These are phyloP conservation scores for Petrocephalus schoutedeni DNA, from an alignment of 2,797 vertebrate species.

Conservation along the genomic window DNA sequence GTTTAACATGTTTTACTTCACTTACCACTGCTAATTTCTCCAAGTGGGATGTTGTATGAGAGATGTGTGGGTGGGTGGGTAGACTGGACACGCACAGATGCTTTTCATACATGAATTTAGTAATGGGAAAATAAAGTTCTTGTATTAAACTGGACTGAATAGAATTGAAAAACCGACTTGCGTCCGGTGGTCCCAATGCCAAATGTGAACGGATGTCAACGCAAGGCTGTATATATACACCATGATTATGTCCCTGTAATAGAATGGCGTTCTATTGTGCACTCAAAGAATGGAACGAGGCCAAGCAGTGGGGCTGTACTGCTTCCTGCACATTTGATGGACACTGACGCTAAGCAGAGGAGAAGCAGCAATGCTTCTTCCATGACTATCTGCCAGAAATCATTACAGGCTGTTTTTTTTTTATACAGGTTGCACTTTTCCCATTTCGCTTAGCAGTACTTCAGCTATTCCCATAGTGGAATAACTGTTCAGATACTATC, in stretches of 20 bases:
- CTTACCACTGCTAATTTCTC: too few species aligned
- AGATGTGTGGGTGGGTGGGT: too few species aligned
- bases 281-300: background rate
- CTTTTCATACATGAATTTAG: too few species aligned
- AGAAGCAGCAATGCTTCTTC: background rate
- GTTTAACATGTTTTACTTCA: too few species aligned
- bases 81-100: too few species aligned
- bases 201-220: background rate
- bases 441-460: background rate
- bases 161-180: background rate
- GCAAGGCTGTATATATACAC: background rate
- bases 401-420: conserved; percentile 3
- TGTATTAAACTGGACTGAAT: too few species aligned
- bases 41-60: too few species aligned
- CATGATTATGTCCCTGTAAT: background rate
- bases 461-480: background rate
- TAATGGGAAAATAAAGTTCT: too few species aligned
- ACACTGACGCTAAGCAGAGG: background rate
- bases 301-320: background rate
- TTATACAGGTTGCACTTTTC: background rate
- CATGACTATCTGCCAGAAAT: conserved; percentile 3
- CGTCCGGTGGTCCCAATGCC: background rate
- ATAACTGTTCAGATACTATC: background rate
- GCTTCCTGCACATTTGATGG: background rate
- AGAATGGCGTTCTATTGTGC: background rate